A percentile compares a stretch with the other conserved stretches of the same genome.
Evolutionary conservation across 2,888 invertebrate species (phyloP).

Genomic region (Chrysina gloriosa): DNA sequence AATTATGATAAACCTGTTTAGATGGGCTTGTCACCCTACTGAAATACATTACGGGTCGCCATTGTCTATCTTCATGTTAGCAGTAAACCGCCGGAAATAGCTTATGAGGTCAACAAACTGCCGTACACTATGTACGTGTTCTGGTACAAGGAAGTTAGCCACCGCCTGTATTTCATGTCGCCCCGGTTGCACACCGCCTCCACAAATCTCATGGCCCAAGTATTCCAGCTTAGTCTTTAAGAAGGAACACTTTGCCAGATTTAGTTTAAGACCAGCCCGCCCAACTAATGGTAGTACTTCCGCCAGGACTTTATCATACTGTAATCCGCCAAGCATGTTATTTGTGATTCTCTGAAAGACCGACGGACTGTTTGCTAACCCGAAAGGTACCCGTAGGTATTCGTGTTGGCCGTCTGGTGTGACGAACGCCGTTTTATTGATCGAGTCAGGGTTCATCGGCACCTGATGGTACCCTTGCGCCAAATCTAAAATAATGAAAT

Average conservation of each 20-base stretch:
- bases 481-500: constrained; percentile 55
- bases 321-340: constrained; percentile 42
- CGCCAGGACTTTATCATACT: constrained; percentile 44
- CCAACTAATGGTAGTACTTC: constrained; percentile 38
- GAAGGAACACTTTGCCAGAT: constrained; percentile 41
- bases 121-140: constrained; percentile 38
- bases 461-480: constrained; percentile 31
- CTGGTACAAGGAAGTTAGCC: constrained; percentile 39
- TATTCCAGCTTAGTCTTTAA: constrained; percentile 39
- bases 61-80: background rate
- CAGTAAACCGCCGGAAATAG: constrained; percentile 29
- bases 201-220: constrained; percentile 13
- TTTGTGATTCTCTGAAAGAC: too few species aligned
- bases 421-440: constrained; percentile 44
- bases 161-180: constrained; percentile 42
- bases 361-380: constrained; percentile 57
- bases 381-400: constrained; percentile 57
- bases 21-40: constrained; percentile 46
- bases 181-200: constrained; percentile 42
- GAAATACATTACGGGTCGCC: constrained; percentile 17
- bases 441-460: constrained; percentile 52
- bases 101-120: constrained; percentile 36
- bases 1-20: constrained; percentile 52
- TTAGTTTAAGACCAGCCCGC: constrained; percentile 8
- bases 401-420: constrained; percentile 57